These are phyloP conservation scores for Furcifer pardalis DNA, from an alignment of 2,797 vertebrate species.

Conservation along the genomic window DNA sequence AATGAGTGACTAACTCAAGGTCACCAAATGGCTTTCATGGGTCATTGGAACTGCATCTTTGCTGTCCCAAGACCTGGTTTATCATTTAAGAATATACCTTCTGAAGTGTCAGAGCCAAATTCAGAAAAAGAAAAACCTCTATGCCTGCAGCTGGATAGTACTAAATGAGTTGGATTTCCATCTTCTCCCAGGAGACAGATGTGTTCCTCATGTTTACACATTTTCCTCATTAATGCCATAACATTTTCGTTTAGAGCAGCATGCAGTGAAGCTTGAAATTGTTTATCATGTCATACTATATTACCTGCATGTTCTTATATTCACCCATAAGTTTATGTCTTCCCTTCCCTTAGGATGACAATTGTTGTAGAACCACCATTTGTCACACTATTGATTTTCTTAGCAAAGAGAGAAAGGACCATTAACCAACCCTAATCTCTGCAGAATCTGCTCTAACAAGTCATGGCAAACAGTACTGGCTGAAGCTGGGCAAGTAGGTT, in stretches of 20 bases:
- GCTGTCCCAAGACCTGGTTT: too few relatives aligned
- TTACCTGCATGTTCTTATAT: background rate
- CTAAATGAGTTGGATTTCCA: background rate
- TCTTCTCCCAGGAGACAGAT: background rate
- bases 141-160: background rate
- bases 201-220: background rate
- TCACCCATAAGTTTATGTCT: background rate
- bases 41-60: too few relatives aligned
- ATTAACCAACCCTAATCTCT: background rate
- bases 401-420: background rate
- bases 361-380: background rate
- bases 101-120: too few relatives aligned
- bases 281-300: background rate
- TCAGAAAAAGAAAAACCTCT: background rate
- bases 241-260: background rate
- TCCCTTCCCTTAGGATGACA: background rate
- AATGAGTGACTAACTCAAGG: too few relatives aligned
- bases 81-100: too few relatives aligned
- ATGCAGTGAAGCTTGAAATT: background rate
- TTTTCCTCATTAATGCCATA: background rate
- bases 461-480: background rate
- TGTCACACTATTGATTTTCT: background rate
- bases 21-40: too few relatives aligned
- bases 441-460: background rate
- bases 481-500: background rate